Percentiles rank a stretch among this genome's conserved stretches.
phyloP scores from a whole-genome alignment of 2,113 vertebrate species.

The Blennius ocellaris region DNA sequence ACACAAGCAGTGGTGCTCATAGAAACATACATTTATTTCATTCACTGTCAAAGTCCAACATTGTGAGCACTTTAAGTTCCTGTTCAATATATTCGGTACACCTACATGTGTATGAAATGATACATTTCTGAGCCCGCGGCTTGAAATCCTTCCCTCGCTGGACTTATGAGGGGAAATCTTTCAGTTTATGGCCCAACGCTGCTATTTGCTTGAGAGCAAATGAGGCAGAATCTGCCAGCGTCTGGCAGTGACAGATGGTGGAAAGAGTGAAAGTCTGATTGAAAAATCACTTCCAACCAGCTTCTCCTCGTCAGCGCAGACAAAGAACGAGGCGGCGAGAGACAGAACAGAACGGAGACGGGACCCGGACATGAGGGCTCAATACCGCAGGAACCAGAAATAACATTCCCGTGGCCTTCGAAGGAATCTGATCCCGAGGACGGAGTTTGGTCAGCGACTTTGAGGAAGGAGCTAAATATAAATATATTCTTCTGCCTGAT shows the following conservation, averaged over 20 bases:
- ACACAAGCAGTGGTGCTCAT: too few relatives aligned
- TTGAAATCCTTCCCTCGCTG: too few relatives aligned
- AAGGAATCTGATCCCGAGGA: not conserved
- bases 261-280: slow-evolving; percentile 30
- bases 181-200: not conserved
- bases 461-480: not conserved
- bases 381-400: not conserved
- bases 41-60: too few relatives aligned
- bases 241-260: slow-evolving; percentile 38
- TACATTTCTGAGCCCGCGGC: too few relatives aligned
- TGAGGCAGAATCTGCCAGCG: slow-evolving; percentile 24
- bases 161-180: not conserved
- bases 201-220: slow-evolving; percentile 7
- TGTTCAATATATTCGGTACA: too few relatives aligned
- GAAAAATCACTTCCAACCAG: slow-evolving; percentile 28
- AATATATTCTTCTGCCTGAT: not conserved
- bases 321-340: not conserved
- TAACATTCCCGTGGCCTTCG: not conserved
- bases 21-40: too few relatives aligned
- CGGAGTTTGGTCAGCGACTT: not conserved
- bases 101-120: too few relatives aligned
- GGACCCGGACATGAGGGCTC: not conserved
- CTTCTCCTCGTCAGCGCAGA: slow-evolving; percentile 15
- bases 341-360: not conserved
- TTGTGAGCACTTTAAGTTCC: too few relatives aligned